Conservation (phyloP, 2,113 vertebrate species). For the Mus musculus region GRCm39 chr7:80701501-80702000, state of each 20-base stretch:
- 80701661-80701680: background rate
- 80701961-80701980: no score
- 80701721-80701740: background rate
- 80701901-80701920: no score
- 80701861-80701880: no score
- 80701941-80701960: no score
- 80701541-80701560: background rate
- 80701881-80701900: no score
- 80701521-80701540: background rate
- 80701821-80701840: no score
- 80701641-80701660: no score
- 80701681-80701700: background rate
- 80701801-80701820: background rate
- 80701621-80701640: background rate
- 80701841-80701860: no score
- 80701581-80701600: background rate
- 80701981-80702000: no score
- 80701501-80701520: background rate
- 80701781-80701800: background rate
- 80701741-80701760: background rate
- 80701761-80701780: background rate
- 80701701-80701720: background rate
- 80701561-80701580: background rate
- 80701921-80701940: no score
- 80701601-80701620: slow-evolving; percentile 1